A percentile compares a stretch with the other conserved stretches of the same genome.
Evolutionary conservation across 2,888 invertebrate species (phyloP).

Genomic region (Drosophila ezoana): DNA sequence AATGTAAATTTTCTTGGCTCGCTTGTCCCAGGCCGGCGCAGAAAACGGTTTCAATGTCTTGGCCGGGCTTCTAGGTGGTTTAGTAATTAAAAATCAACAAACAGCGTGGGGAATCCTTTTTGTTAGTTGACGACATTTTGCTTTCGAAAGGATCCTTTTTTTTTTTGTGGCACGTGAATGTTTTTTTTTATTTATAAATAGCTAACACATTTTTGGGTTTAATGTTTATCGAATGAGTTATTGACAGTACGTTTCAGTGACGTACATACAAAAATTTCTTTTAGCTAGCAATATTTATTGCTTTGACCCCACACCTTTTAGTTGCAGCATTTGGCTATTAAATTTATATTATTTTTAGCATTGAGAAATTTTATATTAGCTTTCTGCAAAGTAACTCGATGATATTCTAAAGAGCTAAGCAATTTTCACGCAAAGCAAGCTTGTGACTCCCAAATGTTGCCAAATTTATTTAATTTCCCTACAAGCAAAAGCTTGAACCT

Average conservation of each 20-base stretch:
- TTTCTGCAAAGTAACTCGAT: not conserved
- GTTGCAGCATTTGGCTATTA: not conserved
- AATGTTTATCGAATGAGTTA: conserved; percentile 15
- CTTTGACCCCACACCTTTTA: not conserved
- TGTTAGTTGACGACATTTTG: conserved; percentile 36
- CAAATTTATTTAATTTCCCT: conserved; percentile 9
- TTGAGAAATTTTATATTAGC: not conserved
- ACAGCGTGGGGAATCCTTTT: conserved; percentile 17
- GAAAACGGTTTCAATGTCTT: conserved; percentile 45
- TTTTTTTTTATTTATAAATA: conserved; percentile 6
- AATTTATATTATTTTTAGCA: not conserved
- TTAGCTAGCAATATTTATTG: not conserved
- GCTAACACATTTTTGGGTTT: not conserved
- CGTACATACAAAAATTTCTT: not conserved
- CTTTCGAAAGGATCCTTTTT: conserved; percentile 10
- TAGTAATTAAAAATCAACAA: conserved; percentile 74
- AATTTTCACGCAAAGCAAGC: not conserved
- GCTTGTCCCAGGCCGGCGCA: conserved; percentile 11
- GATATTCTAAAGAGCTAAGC: not conserved
- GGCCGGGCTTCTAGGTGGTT: conserved; percentile 33
- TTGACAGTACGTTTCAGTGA: conserved; percentile 1
- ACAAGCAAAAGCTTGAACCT: not conserved
- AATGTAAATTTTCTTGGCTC: conserved; percentile 54
- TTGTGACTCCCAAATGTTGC: not conserved
- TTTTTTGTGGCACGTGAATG: conserved; percentile 26